phyloP scores from a whole-genome alignment of 2,888 invertebrate species.

The Cordilura impudica region DNA sequence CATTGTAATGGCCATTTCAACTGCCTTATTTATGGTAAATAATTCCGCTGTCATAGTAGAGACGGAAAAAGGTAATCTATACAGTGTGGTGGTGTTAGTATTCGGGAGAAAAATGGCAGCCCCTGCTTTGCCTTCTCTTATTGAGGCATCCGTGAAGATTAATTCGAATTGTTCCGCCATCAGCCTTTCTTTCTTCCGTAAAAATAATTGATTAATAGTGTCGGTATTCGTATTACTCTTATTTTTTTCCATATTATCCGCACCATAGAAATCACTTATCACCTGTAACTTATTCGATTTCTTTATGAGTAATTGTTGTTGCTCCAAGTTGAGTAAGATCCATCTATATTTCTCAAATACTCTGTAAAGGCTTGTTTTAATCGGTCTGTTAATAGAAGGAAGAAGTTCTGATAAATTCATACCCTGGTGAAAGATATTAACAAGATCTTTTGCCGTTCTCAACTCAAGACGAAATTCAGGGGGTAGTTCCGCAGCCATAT shows the following conservation, averaged over 20 bases:
- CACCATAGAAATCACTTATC: background rate
- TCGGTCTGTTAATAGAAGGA: background rate
- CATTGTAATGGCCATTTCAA: background rate
- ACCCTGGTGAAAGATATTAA: too few species aligned
- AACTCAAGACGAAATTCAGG: background rate
- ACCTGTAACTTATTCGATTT: background rate
- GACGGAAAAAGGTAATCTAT: background rate
- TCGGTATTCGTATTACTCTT: background rate
- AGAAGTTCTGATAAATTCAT: background rate
- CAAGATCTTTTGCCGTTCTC: background rate
- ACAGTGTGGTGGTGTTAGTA: background rate
- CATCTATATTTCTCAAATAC: background rate
- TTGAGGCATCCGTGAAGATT: background rate
- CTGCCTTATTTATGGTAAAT: background rate
- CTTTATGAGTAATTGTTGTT: too few species aligned
- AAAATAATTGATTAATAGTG: background rate
- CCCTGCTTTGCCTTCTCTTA: background rate
- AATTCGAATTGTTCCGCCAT: background rate
- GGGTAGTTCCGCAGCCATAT: background rate
- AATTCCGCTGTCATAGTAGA: background rate
- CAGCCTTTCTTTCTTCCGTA: background rate
- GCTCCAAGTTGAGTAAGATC: too few species aligned
- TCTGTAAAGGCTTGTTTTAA: background rate
- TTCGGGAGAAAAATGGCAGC: background rate
- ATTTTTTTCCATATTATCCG: background rate